Conservation (phyloP, 2,113 vertebrate species). For the Labeo rohita region DNA sequence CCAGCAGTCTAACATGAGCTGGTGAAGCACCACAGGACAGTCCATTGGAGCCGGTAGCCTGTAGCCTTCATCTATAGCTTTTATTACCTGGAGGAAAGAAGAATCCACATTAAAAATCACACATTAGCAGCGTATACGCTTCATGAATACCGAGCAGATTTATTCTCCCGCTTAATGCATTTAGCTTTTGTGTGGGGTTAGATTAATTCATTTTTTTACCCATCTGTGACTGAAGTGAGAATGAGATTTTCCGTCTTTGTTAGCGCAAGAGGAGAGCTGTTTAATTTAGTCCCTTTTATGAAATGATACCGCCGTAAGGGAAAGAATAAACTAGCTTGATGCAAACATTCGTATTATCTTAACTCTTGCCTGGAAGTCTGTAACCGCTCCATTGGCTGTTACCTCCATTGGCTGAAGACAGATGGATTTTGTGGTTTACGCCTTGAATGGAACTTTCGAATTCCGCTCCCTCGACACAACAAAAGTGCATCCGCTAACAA, state of each 20-base stretch:
- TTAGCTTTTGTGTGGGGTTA: conserved; percentile 4
- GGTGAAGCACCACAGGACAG: conserved; percentile 92
- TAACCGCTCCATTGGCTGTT: conserved; percentile 22
- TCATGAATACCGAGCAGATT: conserved; percentile 28
- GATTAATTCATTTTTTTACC: conserved; percentile 15
- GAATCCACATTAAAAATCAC: neutral
- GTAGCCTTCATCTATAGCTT: conserved; percentile 98
- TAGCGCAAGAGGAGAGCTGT: neutral
- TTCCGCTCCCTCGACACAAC: conserved; percentile 19
- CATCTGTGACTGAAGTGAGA: conserved; percentile 6
- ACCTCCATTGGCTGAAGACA: conserved; percentile 22
- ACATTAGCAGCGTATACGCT: neutral
- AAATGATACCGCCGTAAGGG: conserved; percentile 21
- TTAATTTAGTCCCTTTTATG: conserved; percentile 34
- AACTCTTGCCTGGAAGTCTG: conserved; percentile 17
- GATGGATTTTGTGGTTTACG: conserved; percentile 49
- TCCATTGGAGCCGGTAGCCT: conserved; percentile 97
- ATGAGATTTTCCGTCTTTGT: conserved; percentile 1
- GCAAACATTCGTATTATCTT: conserved; percentile 40
- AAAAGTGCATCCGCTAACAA: conserved; percentile 39
- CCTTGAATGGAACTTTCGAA: conserved; percentile 40
- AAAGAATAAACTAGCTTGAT: conserved; percentile 24
- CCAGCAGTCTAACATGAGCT: conserved; percentile 99
- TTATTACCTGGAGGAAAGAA: conserved; percentile 86
- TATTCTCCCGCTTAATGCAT: conserved; percentile 2